Evolutionary conservation across 2,113 vertebrate genomes (phyloP).

Genomic region (Bubo blakistoni): DNA sequence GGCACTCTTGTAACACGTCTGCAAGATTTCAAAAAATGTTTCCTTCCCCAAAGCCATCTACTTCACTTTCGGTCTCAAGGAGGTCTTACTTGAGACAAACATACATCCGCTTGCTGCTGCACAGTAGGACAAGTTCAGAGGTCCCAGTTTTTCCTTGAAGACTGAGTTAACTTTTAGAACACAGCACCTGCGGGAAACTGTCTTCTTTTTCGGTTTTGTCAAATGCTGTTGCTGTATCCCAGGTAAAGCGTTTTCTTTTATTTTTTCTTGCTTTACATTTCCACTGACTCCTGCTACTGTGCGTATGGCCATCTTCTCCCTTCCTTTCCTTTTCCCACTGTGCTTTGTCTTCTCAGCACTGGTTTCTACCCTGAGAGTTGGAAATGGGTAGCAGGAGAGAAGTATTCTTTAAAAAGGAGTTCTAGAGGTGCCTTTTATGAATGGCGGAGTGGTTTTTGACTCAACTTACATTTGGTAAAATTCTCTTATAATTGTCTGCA

Average conservation of each 20-base stretch:
- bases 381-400: not conserved
- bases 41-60: accelerated
- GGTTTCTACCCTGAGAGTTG: not conserved
- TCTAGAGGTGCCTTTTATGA: not conserved
- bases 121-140: accelerated
- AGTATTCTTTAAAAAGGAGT: not conserved
- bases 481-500: not conserved
- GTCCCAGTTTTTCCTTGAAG: not conserved
- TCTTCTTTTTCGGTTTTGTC: not conserved
- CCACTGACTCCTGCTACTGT: no score
- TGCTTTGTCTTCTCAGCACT: not conserved
- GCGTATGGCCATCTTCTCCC: accelerated
- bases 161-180: not conserved
- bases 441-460: not conserved
- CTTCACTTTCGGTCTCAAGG: not conserved
- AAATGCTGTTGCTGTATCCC: not conserved
- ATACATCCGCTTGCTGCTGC: accelerated
- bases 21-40: accelerated
- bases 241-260: not conserved
- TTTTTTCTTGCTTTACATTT: not conserved
- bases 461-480: not conserved
- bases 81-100: no score
- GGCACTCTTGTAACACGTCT: not conserved
- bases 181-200: not conserved
- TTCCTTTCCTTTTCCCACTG: accelerated